phyloP scores from a whole-genome alignment of 1,140 invertebrate genomes.

The fruit fly (Drosophila melanogaster) region Release_6_plus_ISO1_MT NT_037436.4:16990001-16990500 shows the following conservation, averaged over 20 bases:
- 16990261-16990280: background rate
- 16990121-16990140: conserved; percentile 30
- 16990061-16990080: conserved; percentile 61
- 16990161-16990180: conserved; percentile 52
- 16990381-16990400: too few species aligned
- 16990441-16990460: conserved; percentile 13
- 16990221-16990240: background rate
- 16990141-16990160: conserved; percentile 55
- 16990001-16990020: conserved; percentile 22
- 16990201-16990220: conserved; percentile 14
- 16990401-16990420: background rate
- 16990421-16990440: background rate
- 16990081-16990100: conserved; percentile 64
- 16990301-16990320: background rate
- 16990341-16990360: background rate
- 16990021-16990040: conserved; percentile 2
- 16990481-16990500: conserved; percentile 22
- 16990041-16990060: conserved; percentile 12
- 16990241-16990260: background rate
- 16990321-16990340: conserved; percentile 15
- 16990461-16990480: conserved; percentile 1
- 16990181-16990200: conserved; percentile 54
- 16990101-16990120: conserved; percentile 7
- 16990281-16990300: background rate
- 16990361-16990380: background rate